These are phyloP conservation scores for Vulpes ferrilata DNA, from an alignment of 2,113 vertebrate genomes.

Conservation along the genomic window DNA sequence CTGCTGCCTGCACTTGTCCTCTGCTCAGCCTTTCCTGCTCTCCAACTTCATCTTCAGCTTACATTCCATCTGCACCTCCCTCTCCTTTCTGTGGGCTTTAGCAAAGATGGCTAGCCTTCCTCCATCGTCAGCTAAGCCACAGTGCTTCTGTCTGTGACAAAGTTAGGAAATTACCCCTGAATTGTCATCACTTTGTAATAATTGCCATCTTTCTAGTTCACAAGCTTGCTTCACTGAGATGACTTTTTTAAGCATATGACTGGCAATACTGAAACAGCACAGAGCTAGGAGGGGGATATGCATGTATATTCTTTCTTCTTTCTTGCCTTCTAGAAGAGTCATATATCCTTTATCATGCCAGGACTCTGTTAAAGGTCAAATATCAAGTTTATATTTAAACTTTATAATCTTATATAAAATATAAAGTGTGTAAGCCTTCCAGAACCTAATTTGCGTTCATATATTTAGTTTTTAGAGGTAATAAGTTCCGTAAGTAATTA, in stretches of 20 bases:
- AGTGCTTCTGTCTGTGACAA: not conserved
- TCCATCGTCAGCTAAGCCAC: not conserved
- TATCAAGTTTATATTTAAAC: not conserved
- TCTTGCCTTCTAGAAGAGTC: not conserved
- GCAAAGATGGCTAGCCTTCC: not conserved
- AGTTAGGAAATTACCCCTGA: not conserved
- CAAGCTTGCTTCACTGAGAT: not conserved
- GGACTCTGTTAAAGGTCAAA: not conserved
- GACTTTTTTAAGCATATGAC: not conserved
- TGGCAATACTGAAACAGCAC: not conserved
- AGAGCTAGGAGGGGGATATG: not conserved
- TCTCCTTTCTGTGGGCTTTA: not conserved
- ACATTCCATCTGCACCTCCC: not conserved
- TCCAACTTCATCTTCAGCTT: not conserved
- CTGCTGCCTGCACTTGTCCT: not conserved
- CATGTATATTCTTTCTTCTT: not conserved
- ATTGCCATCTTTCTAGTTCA: not conserved
- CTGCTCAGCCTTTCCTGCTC: not conserved
- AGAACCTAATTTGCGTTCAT: not conserved
- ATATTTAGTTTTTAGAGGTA: not conserved
- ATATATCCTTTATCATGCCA: not conserved
- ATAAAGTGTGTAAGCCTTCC: not conserved
- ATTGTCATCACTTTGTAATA: not conserved
- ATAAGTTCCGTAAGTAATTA: not conserved
- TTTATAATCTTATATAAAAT: not conserved